A percentile compares a stretch with the other conserved stretches of the same genome.
Conservation (phyloP, 1,140 invertebrate genomes). For the Stegodyphus dumicola region DNA sequence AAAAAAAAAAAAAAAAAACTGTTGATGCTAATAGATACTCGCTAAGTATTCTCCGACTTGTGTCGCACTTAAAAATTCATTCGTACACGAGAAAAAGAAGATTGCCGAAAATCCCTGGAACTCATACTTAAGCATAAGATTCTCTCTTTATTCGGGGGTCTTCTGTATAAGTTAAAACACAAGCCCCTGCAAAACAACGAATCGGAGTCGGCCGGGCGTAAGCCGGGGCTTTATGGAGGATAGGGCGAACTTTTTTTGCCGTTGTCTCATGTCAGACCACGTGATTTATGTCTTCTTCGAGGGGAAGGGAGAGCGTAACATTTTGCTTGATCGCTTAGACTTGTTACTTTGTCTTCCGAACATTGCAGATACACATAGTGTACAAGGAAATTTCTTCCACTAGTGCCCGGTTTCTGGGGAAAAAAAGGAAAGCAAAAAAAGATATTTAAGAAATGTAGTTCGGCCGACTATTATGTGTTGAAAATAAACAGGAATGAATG, state of each 20-base stretch:
- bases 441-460: no score
- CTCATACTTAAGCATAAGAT: constrained; percentile 11
- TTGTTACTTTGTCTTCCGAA: constrained; percentile 37
- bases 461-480: no score
- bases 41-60: neutral
- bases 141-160: neutral
- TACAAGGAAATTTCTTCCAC: neutral
- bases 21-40: no score
- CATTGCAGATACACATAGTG: constrained; percentile 29
- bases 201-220: neutral
- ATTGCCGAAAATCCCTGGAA: constrained; percentile 15
- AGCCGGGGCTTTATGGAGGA: constrained; percentile 32
- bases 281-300: constrained; percentile 52
- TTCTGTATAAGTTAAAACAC: constrained; percentile 30
- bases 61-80: constrained; percentile 31
- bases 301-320: constrained; percentile 5
- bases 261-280: constrained; percentile 51
- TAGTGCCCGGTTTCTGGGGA: no score
- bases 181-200: constrained; percentile 6
- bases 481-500: no score
- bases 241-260: constrained; percentile 14
- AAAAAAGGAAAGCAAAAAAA: no score
- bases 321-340: constrained; percentile 13
- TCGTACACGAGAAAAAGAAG: constrained; percentile 4
- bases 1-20: no score